Evolutionary conservation across 2,113 vertebrate species (phyloP).

Genomic region (Coryphaenoides rupestris): DNA sequence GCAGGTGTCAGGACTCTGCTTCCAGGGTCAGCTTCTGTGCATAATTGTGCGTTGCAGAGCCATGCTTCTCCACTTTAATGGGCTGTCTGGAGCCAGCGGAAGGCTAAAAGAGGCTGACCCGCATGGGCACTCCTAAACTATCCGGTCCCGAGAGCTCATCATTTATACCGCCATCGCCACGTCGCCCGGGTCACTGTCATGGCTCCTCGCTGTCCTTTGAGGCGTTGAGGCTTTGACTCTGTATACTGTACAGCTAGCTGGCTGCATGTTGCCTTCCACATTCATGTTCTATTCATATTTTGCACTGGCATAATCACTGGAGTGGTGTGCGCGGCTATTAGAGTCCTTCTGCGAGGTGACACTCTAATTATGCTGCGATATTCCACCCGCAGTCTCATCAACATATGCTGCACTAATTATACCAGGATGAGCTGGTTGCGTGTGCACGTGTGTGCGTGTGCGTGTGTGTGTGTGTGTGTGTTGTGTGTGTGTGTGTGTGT

Average conservation of each 20-base stretch:
- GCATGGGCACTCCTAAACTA: conserved; percentile 1
- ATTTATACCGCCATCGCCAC: conserved; percentile 20
- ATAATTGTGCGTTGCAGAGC: conserved; percentile 58
- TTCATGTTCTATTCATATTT: neutral
- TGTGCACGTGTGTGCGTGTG: neutral
- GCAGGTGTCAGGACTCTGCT: conserved; percentile 55
- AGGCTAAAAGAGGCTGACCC: conserved; percentile 28
- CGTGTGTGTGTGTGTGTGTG: neutral
- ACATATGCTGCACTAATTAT: conserved; percentile 41
- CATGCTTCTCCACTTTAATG: conserved; percentile 53
- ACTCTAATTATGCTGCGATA: conserved; percentile 42
- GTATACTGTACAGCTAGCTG: conserved; percentile 24
- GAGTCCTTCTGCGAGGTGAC: conserved; percentile 25
- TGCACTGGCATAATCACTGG: conserved; percentile 42
- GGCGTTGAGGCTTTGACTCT: too few species aligned
- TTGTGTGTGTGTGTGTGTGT: neutral
- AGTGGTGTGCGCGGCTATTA: conserved; percentile 13
- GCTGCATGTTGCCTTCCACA: conserved; percentile 6
- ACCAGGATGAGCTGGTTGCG: conserved; percentile 9
- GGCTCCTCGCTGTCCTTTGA: too few species aligned
- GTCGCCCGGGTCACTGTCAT: too few species aligned
- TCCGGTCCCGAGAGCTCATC: conserved; percentile 26
- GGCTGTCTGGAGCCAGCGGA: conserved; percentile 50
- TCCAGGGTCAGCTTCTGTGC: conserved; percentile 32
- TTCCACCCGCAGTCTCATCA: conserved; percentile 40